Evolutionary conservation across 2,113 vertebrate species (phyloP).

Genomic region (Panthera tigris): DNA sequence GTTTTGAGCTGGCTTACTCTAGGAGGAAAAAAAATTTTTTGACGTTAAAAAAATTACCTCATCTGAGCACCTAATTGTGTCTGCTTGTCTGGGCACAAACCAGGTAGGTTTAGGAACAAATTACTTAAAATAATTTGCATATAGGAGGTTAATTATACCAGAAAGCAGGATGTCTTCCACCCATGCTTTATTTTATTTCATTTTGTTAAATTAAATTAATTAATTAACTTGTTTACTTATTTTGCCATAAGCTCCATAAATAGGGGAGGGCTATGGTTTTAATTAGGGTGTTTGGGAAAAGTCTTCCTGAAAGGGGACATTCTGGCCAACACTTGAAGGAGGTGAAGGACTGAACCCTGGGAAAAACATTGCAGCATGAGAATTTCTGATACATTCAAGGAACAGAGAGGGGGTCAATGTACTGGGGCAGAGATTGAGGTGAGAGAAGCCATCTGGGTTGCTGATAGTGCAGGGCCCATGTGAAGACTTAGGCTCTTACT

Average conservation of each 20-base stretch:
- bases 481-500: neutral
- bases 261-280: neutral
- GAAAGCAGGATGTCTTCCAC: neutral
- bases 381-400: neutral
- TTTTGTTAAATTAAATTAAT: too few relatives aligned
- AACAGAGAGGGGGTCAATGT: neutral
- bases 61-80: neutral
- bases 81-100: neutral
- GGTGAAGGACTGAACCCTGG: neutral
- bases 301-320: neutral
- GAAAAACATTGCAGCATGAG: neutral
- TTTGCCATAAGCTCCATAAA: neutral
- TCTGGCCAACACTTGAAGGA: neutral
- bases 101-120: neutral
- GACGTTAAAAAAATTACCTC: neutral
- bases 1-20: conserved; percentile 25
- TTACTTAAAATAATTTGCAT: conserved; percentile 13
- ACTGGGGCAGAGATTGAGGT: neutral
- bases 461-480: neutral
- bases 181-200: neutral
- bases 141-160: neutral
- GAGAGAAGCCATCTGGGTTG: rapidly evolving
- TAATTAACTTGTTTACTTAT: neutral
- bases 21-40: conserved; percentile 32
- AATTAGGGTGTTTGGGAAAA: neutral